Evolutionary conservation across 2,797 vertebrate species (phyloP), one percentile per base, ranked within the genome.

Genomic region (Leptodactylus fallax): DNA sequence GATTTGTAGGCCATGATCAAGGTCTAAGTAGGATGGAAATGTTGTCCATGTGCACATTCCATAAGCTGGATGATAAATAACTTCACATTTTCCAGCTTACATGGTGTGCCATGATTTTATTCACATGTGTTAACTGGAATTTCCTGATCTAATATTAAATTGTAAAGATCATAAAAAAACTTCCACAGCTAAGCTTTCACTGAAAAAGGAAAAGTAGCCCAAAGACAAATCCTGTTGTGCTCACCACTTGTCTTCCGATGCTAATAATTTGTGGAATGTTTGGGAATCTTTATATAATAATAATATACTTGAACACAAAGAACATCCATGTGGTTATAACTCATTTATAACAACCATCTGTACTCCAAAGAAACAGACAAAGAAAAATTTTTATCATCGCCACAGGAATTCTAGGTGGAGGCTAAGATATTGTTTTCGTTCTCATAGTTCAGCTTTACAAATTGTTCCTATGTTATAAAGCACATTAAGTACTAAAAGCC

Each of bases 321-420:
- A 21, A 47, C 8, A n/a, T 76, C 72, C 47, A 51, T 49, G 72
- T n/a, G 72, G 45, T 76, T 47, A 49, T 51, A 51, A 74, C 45
- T 74, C 45, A 76, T 49, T 76, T 76, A 76, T 76, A 76, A 76
- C 72, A 76, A 76, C 45, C 72, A 76, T 76, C 72, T 76, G 72
- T 51, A 76, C 19, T 72, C 36, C 69, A 47, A 72, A 45, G 27
- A 72, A 47, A 72, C 71, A 74, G 6, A 74, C 7, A 72, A 67
- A 67, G n/a, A 25, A 36, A 36, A 9, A 11, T 47, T 76, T 72
- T 49, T 49, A 76, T 76, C 47, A 76, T 49, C 72, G 6, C 72
- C 72, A n/a, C 72, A 76, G 72, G 72, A 76, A 76, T 76, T 76
- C 72, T 76, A 76, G 72, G 72, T 76, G 72, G 72, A 76, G 72